Evolutionary conservation across 2,888 invertebrate genomes (phyloP), one percentile per base, ranked within the genome.

Genomic region (Crematogaster levior): DNA sequence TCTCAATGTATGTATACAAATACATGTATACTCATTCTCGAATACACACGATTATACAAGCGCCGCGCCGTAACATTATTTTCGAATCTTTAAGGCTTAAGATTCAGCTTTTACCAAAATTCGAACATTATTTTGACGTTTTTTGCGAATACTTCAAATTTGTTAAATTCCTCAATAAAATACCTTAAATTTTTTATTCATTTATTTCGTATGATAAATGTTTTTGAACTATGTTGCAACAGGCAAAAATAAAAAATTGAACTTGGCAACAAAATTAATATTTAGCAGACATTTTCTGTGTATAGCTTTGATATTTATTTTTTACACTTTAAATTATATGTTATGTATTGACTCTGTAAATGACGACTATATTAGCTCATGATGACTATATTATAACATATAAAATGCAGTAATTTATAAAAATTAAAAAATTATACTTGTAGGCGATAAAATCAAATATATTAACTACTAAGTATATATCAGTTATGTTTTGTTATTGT

Each of bases 401-500:
- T 7, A 12, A 15, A 37, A 46, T 18, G 6, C 0, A 70, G 3
- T 56, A 18, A 53, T 21, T 24, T 58, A 24, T 37, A 18, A 53
- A 37, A 9, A 5, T 0, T n/a, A 5, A n/a, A n/a, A 18, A 7
- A 72, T 27, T 0, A 9, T 74, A 18, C 18, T 30, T 34, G 21
- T 40, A 63, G 15, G 10, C 1, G 7, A 65, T 34, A 34, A 74
- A 63, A 27, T 34, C 43, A 46, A 46, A 18, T 15, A 9, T 73
- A 43, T 46, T 34, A 74, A 74, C 24, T 74, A 18, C 24, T 73
- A 63, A 63, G 34, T 65, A 24, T 9, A 46, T 10, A 46, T 58
- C 21, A 12, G 15, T 18, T 15, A 73, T 63, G 43, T 18, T 15
- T 63, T 46, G 43, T 81, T 84, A 89, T 89, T 88, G 89, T 88